Evolutionary conservation across 2,888 invertebrate species (phyloP).

Genomic region (Barypeithes pellucidus): DNA sequence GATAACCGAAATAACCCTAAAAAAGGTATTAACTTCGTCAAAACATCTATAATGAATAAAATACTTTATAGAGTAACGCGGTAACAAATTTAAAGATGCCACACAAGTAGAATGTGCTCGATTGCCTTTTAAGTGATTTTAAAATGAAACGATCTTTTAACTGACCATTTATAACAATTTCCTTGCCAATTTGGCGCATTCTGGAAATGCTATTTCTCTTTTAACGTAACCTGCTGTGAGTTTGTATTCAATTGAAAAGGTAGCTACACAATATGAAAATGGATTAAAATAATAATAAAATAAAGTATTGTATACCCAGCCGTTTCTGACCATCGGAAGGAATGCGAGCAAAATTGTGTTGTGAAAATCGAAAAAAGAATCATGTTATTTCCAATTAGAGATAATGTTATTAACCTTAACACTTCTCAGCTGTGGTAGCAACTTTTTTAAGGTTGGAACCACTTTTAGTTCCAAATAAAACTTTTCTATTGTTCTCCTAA

Average conservation of each 20-base stretch:
- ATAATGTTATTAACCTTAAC: no score
- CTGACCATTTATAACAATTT: conserved; percentile 52
- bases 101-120: conserved; percentile 50
- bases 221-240: conserved; percentile 34
- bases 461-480: no score
- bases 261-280: not conserved
- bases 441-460: no score
- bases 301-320: not conserved
- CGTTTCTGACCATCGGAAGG: no score
- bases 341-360: no score
- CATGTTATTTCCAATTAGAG: no score
- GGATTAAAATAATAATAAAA: not conserved
- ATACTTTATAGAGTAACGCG: conserved; percentile 43
- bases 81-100: conserved; percentile 47
- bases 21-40: conserved; percentile 53
- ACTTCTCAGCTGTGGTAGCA: no score
- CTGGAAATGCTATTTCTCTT: conserved; percentile 44
- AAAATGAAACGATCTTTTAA: conserved; percentile 51
- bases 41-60: conserved; percentile 50
- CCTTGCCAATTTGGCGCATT: conserved; percentile 51
- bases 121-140: conserved; percentile 54
- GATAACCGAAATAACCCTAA: conserved; percentile 46
- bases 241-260: conserved; percentile 34
- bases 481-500: no score
- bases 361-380: no score